A percentile compares a stretch with the other conserved stretches of the same genome.
Conservation (phyloP, 2,888 invertebrate genomes). For the Pterostichus madidus region DNA sequence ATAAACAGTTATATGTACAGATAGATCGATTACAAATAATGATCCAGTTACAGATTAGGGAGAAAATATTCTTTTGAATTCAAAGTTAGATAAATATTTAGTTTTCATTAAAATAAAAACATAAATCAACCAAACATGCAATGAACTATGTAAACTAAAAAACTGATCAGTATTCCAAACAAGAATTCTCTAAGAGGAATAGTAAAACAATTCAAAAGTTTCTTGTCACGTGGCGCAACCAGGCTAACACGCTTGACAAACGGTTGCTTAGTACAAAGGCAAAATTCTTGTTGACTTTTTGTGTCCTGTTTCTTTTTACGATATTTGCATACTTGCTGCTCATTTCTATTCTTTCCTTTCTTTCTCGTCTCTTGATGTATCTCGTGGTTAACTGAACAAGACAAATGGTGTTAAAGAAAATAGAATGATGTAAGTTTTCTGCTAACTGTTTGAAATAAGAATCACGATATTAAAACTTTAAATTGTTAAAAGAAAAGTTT, state of each 20-base stretch:
- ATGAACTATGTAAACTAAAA: conserved; percentile 18
- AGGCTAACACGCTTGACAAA: not conserved
- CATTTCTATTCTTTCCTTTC: conserved; percentile 45
- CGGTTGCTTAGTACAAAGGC: conserved; percentile 1
- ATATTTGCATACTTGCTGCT: conserved; percentile 43
- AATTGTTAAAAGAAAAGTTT: conserved; percentile 20
- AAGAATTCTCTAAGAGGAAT: not conserved
- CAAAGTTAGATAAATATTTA: not conserved
- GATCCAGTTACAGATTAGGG: too few species aligned
- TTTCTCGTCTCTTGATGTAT: not conserved
- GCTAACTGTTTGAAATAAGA: conserved; percentile 39
- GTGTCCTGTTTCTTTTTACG: conserved; percentile 13
- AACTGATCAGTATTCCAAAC: conserved; percentile 38
- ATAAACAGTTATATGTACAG: too few species aligned
- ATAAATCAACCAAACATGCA: not conserved
- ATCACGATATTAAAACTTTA: not conserved
- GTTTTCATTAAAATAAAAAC: not conserved
- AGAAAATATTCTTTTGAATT: too few species aligned
- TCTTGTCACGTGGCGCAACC: conserved; percentile 9
- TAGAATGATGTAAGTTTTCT: conserved; percentile 39
- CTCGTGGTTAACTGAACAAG: conserved; percentile 36
- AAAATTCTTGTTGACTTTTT: conserved; percentile 24
- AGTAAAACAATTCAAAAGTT: conserved; percentile 24
- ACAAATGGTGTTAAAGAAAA: conserved; percentile 39
- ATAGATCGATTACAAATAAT: too few species aligned